Base-by-base conservation (phyloP, 2,113 vertebrate species). In the Cinclus mexicanus region DNA sequence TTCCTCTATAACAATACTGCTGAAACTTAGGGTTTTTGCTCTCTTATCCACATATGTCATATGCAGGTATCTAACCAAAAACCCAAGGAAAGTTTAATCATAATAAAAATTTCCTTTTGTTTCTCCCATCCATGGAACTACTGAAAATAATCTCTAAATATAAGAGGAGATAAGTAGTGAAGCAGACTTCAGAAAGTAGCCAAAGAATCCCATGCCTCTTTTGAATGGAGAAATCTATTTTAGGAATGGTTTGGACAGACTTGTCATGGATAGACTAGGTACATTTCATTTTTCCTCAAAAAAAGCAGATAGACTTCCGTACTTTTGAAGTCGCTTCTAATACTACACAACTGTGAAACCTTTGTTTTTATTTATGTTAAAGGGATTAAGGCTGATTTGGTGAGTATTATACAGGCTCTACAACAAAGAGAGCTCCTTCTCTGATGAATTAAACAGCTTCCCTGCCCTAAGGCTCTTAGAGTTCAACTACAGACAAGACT, bases 351-450 rank as follows among this genome's bases (percentile, higher is more conserved):
- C 68, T 63, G 15, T 63, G 60, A 87, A 71, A 81, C 11, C 9
- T 92, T 83, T 94, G 41, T 69, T 91, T 93, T 88, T 67, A 83
- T 94, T 94, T 91, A 25, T 15, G 1, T 83, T 75, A 61, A 82
- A 50, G 44, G 24, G 31, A 81, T 91, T 70, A 92, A 55, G 31
- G 19, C 24, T 88, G 41, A 23, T 86, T 63, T 59, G 39, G 39
- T 67, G 35, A 93, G 35, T 46, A 59, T 91, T 91, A 57, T 42
- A 39, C 23, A 80, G 39, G 41, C 70, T 83, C 39, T 70, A 88
- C 33, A 72, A 83, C 39, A 95, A 69, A 92, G 65, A 88, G 12
- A 67, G 28, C 12, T 71, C 23, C 55, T 91, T 91, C 71, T 90
- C 31, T 80, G 75, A 55, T 80, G 63, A 72, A 52, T 86, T 92